phyloP scores from a whole-genome alignment of 2,888 invertebrate genomes.

The Agapetus fuscipes region DNA sequence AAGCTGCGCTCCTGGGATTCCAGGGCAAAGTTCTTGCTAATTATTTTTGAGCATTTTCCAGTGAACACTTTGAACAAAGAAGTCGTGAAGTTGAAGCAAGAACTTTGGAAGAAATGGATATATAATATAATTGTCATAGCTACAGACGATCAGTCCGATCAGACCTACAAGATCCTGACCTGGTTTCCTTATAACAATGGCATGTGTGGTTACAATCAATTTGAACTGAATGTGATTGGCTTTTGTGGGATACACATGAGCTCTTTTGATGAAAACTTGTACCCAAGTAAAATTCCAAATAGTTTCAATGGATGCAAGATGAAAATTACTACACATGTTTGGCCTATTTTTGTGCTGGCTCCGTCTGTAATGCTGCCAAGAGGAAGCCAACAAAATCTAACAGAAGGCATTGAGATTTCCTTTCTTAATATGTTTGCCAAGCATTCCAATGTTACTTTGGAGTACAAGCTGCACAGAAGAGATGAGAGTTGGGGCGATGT shows the following conservation, averaged over 20 bases:
- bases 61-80: not conserved
- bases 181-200: conserved; percentile 5
- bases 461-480: conserved; percentile 19
- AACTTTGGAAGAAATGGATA: not conserved
- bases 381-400: conserved; percentile 11
- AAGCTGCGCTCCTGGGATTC: not conserved
- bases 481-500: conserved; percentile 21
- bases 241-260: not conserved
- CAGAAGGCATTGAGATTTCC: conserved; percentile 21
- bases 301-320: conserved; percentile 18
- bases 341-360: conserved; percentile 22
- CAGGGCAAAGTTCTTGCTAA: not conserved
- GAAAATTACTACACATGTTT: conserved; percentile 19
- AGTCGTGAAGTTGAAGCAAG: not conserved
- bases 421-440: conserved; percentile 20
- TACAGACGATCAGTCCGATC: not conserved
- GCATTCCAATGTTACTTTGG: conserved; percentile 17
- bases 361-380: conserved; percentile 8
- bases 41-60: not conserved
- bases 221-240: not conserved
- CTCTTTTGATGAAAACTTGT: not conserved
- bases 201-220: conserved; percentile 2
- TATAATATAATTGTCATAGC: conserved; percentile 1
- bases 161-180: conserved; percentile 1
- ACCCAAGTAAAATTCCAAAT: conserved; percentile 8